Conservation (phyloP, 2,113 vertebrate species). For the Megaleporinus macrocephalus region DNA sequence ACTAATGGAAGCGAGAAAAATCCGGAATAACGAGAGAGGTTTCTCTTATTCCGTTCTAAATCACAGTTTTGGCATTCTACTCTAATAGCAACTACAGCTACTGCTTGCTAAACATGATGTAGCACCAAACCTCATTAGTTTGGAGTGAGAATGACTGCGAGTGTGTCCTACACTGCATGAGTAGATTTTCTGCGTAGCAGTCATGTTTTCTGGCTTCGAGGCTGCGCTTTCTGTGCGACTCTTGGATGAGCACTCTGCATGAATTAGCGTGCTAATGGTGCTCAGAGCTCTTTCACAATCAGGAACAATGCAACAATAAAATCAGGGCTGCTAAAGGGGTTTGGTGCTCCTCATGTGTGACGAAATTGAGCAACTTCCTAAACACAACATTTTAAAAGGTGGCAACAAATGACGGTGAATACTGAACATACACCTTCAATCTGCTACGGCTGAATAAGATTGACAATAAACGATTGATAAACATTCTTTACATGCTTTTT, state of each 20-base stretch:
- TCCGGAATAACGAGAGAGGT: slow-evolving; percentile 15
- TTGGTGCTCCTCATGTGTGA: slow-evolving; percentile 53
- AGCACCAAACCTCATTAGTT: slow-evolving; percentile 53
- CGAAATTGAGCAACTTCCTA: slow-evolving; percentile 57
- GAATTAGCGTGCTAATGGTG: slow-evolving; percentile 46
- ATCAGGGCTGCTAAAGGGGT: slow-evolving; percentile 48
- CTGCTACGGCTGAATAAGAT: background rate
- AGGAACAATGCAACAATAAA: slow-evolving; percentile 25
- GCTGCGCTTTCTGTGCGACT: slow-evolving; percentile 40
- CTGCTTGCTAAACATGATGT: slow-evolving; percentile 47
- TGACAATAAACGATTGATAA: background rate
- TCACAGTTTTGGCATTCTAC: slow-evolving; percentile 21
- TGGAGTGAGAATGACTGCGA: slow-evolving; percentile 19
- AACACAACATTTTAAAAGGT: slow-evolving; percentile 61
- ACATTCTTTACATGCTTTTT: background rate
- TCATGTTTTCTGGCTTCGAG: slow-evolving; percentile 14
- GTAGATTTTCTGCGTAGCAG: slow-evolving; percentile 32
- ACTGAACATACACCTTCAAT: background rate
- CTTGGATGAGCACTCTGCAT: slow-evolving; percentile 38
- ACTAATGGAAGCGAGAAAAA: slow-evolving; percentile 14
- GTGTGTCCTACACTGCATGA: background rate
- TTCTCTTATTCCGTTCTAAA: slow-evolving; percentile 20
- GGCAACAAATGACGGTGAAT: slow-evolving; percentile 42
- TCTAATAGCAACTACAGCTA: slow-evolving; percentile 41
- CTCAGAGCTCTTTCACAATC: slow-evolving; percentile 7